These are phyloP conservation scores for Aphelinus certus DNA, from an alignment of 1,140 invertebrate genomes.

Conservation along the genomic window DNA sequence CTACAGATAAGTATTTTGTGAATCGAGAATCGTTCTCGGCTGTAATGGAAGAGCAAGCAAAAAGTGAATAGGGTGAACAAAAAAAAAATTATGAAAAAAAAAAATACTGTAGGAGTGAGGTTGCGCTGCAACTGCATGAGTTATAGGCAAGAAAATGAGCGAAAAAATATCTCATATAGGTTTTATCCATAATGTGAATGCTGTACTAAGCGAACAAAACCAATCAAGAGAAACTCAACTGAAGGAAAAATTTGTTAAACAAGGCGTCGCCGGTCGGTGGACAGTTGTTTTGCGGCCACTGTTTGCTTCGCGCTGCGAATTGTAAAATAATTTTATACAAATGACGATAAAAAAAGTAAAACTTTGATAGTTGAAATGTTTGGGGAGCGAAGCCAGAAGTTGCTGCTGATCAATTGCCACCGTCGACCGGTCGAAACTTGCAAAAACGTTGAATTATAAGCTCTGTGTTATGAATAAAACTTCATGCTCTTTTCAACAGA, in stretches of 20 bases:
- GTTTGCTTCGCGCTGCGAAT: conserved; percentile 8
- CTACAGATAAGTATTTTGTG: conserved; percentile 39
- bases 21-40: conserved; percentile 26
- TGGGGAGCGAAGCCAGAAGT: not conserved
- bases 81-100: conserved; percentile 17
- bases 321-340: conserved; percentile 40
- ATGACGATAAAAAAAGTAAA: conserved; percentile 20
- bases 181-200: conserved; percentile 34
- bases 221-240: not conserved
- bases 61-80: conserved; percentile 2
- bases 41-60: conserved; percentile 25
- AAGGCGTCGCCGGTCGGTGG: conserved; percentile 13
- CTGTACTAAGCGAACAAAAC: conserved; percentile 16
- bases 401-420: conserved; percentile 13
- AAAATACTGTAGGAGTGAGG: not conserved
- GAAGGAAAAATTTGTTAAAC: conserved; percentile 27
- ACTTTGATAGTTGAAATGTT: conserved; percentile 31
- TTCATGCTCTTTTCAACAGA: conserved; percentile 40
- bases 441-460: conserved; percentile 37
- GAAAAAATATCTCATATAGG: conserved; percentile 17
- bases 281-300: conserved; percentile 9
- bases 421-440: conserved; percentile 20
- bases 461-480: conserved; percentile 42
- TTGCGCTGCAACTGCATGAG: conserved; percentile 13
- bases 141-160: not conserved